A percentile compares a stretch with the other conserved stretches of the same genome.
phyloP scores from a whole-genome alignment of 1,140 invertebrate genomes.

The Meloidogyne hapla region DNA sequence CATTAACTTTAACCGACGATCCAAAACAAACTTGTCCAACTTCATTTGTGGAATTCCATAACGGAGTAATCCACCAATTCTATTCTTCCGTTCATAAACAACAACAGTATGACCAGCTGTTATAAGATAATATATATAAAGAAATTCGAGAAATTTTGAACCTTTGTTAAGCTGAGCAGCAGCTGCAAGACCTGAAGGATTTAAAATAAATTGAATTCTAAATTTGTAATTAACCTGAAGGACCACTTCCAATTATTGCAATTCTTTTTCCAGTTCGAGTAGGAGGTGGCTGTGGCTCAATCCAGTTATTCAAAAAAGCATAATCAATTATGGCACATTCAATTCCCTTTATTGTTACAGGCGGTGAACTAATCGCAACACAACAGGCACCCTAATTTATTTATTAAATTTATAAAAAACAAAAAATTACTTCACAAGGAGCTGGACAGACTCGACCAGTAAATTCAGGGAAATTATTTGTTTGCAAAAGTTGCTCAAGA shows the following conservation, averaged over 20 bases:
- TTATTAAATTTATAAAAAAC: background rate
- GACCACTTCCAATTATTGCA: slow-evolving; percentile 91
- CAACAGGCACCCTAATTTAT: slow-evolving; percentile 85
- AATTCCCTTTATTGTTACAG: slow-evolving; percentile 98
- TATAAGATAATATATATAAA: no score
- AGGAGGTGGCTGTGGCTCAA: slow-evolving; percentile 76
- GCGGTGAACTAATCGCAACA: slow-evolving; percentile 86
- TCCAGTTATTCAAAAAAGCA: slow-evolving; percentile 95
- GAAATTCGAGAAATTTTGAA: no score
- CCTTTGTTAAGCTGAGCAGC: slow-evolving; percentile 89
- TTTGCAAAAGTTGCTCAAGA: slow-evolving; percentile 88
- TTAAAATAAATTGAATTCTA: background rate
- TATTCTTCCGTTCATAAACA: slow-evolving; percentile 93
- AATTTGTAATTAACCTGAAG: slow-evolving; percentile 68
- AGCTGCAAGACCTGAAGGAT: slow-evolving; percentile 76
- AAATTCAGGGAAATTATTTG: slow-evolving; percentile 99
- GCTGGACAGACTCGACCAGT: slow-evolving; percentile 96
- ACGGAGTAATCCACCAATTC: slow-evolving; percentile 86
- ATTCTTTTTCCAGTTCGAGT: slow-evolving; percentile 79
- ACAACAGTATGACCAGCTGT: slow-evolving; percentile 81
- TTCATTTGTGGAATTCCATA: slow-evolving; percentile 81
- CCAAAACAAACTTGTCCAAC: slow-evolving; percentile 71
- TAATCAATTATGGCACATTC: slow-evolving; percentile 98
- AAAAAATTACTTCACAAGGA: slow-evolving; percentile 77
- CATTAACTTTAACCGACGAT: slow-evolving; percentile 82